Evolutionary conservation across 2,888 invertebrate species (phyloP).

Genomic region (Coelogynopora nodosa): DNA sequence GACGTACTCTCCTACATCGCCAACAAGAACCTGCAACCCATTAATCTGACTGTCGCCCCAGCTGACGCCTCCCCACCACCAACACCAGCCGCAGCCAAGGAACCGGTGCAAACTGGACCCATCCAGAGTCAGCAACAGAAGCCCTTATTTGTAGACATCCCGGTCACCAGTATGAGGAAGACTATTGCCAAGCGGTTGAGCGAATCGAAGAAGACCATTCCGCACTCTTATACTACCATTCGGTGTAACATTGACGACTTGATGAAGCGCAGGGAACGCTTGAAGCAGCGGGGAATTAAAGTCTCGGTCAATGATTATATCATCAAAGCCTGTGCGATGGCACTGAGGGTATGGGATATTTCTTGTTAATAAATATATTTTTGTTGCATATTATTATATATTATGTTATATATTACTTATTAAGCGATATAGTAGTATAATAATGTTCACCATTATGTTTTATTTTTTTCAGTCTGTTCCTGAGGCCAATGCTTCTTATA

Average conservation of each 20-base stretch:
- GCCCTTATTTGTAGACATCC: slow-evolving; percentile 70
- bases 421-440: too few species aligned
- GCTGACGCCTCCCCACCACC: neutral
- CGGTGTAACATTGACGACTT: slow-evolving; percentile 78
- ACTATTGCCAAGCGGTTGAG: slow-evolving; percentile 83
- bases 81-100: neutral
- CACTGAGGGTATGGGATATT: too few species aligned
- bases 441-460: too few species aligned
- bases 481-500: too few species aligned
- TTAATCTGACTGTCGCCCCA: neutral
- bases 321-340: too few species aligned
- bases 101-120: neutral
- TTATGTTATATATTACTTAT: too few species aligned
- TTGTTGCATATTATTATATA: too few species aligned
- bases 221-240: slow-evolving; percentile 88
- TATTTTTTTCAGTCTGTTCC: too few species aligned
- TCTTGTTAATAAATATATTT: too few species aligned
- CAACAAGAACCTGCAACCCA: neutral
- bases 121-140: too few species aligned
- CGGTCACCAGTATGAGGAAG: slow-evolving; percentile 74
- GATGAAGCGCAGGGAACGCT: slow-evolving; percentile 63
- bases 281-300: neutral
- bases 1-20: slow-evolving; percentile 2
- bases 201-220: slow-evolving; percentile 85
- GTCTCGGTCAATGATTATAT: too few species aligned